A percentile compares a stretch with the other conserved stretches of the same genome.
Evolutionary conservation across 2,888 invertebrate genomes (phyloP).

Genomic region (Agrochola litura): DNA sequence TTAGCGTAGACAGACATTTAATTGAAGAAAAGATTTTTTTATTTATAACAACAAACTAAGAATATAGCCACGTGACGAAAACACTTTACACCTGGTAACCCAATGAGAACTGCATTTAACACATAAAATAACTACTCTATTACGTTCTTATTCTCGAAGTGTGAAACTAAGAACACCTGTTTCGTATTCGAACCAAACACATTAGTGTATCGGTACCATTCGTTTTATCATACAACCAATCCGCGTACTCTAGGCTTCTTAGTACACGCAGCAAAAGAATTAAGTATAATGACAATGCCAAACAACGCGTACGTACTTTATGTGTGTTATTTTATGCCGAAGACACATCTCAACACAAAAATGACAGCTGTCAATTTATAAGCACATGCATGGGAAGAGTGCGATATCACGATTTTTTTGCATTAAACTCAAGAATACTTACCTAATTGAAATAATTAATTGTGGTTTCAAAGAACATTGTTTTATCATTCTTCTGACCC

Average conservation of each 20-base stretch:
- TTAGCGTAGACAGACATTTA: conserved; percentile 14
- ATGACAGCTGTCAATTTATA: no score
- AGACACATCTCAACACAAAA: not conserved
- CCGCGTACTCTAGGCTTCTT: conserved; percentile 5
- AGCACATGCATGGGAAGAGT: not conserved
- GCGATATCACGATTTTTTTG: not conserved
- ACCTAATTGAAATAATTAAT: not conserved
- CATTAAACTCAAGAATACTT: not conserved
- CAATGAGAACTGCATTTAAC: conserved; percentile 41
- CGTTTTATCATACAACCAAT: conserved; percentile 51
- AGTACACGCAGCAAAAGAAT: conserved; percentile 29
- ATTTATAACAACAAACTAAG: conserved; percentile 22
- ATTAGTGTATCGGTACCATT: conserved; percentile 62
- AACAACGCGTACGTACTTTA: not conserved
- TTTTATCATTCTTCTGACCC: not conserved
- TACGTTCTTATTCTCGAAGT: conserved; percentile 40
- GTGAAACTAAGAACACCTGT: conserved; percentile 54
- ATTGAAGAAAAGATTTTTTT: conserved; percentile 7
- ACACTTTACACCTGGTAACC: conserved; percentile 13
- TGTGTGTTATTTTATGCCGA: no score
- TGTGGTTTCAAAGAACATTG: not conserved
- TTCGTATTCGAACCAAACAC: conserved; percentile 62
- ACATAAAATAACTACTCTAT: conserved; percentile 43
- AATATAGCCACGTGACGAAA: conserved; percentile 14
- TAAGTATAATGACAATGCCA: not conserved